Evolutionary conservation across 1,140 invertebrate species (phyloP).

Genomic region (Euwallacea fornicatus): DNA sequence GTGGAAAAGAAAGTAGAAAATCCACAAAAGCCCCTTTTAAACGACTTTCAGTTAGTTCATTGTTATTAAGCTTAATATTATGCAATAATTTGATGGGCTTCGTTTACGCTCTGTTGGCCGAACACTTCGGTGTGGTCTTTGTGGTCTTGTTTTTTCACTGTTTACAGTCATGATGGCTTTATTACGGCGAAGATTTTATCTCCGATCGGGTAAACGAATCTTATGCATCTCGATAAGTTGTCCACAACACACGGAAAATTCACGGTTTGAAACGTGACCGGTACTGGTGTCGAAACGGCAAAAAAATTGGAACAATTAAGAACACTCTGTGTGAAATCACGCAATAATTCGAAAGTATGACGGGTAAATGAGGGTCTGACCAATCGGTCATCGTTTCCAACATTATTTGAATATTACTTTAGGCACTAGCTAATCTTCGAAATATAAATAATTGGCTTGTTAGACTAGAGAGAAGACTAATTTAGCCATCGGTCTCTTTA

Average conservation of each 20-base stretch:
- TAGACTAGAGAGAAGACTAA: neutral
- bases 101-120: constrained; percentile 17
- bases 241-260: neutral
- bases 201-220: neutral
- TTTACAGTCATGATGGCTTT: constrained; percentile 16
- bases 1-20: too few relatives aligned
- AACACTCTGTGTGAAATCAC: too few relatives aligned
- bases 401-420: constrained; percentile 1
- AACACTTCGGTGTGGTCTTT: constrained; percentile 31
- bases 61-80: constrained; percentile 2
- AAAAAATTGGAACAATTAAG: too few relatives aligned
- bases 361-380: neutral
- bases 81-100: constrained; percentile 23
- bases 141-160: constrained; percentile 24
- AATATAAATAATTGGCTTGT: constrained; percentile 7
- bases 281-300: too few relatives aligned
- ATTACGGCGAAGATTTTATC: constrained; percentile 19
- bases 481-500: too few relatives aligned
- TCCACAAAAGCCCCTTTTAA: too few relatives aligned
- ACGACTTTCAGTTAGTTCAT: too few relatives aligned
- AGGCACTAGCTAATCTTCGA: neutral
- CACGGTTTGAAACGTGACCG: neutral
- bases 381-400: neutral
- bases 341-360: neutral
- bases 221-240: neutral